Percentiles rank a stretch among this genome's conserved stretches.
Evolutionary conservation across 92 coral and sea anemone genomes (phyloP).

Genomic region (Porites evermanni): DNA sequence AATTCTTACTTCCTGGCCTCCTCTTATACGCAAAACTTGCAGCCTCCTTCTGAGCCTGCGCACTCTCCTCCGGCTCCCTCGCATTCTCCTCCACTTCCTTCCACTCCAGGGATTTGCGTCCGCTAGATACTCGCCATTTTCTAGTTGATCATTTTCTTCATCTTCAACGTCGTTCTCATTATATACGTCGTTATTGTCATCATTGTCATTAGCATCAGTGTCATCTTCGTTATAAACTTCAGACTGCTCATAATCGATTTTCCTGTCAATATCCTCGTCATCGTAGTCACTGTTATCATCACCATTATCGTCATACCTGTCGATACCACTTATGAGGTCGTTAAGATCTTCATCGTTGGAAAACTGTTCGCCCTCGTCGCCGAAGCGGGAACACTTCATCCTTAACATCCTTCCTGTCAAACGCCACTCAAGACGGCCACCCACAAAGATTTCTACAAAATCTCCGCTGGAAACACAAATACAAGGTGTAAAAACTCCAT

Average conservation of each 20-base stretch:
- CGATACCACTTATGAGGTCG: not conserved
- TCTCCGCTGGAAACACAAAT: not conserved
- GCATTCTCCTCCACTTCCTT: conserved; percentile 14
- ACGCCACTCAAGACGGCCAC: not conserved
- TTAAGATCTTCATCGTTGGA: not conserved
- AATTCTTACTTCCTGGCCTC: not conserved
- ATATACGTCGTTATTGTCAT: not conserved
- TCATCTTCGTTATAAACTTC: conserved; percentile 1
- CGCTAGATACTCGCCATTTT: conserved; percentile 10
- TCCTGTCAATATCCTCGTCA: not conserved
- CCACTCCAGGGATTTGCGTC: conserved; percentile 46
- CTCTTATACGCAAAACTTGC: not conserved
- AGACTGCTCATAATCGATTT: not conserved
- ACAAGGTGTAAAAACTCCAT: not conserved
- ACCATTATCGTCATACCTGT: not conserved
- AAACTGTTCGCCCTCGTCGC: not conserved
- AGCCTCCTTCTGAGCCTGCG: not conserved
- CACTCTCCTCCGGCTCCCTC: not conserved
- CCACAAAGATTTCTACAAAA: not conserved
- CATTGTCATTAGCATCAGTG: conserved; percentile 1
- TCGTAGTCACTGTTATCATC: not conserved
- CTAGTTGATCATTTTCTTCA: conserved; percentile 5
- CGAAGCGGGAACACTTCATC: not conserved
- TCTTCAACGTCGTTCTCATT: not conserved
- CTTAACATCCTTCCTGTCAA: not conserved